A percentile compares a stretch with the other conserved stretches of the same genome.
phyloP scores from a whole-genome alignment of 2,113 vertebrate genomes.

The Xyliphius kryptos region DNA sequence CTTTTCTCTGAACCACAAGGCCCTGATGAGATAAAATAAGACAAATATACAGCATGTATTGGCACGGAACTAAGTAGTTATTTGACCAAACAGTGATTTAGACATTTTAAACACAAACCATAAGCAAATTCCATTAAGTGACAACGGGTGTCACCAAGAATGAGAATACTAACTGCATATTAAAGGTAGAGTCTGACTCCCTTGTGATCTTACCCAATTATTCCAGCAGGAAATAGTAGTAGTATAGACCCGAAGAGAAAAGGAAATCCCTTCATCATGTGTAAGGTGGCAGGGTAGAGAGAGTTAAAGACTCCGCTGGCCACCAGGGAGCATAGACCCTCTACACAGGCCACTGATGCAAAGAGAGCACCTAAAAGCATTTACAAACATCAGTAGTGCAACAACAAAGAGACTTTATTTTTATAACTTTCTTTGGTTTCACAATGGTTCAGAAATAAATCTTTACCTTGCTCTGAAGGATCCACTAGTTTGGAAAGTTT shows the following conservation, averaged over 20 bases:
- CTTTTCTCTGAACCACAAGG: conserved; percentile 56
- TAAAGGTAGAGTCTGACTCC: too few species aligned
- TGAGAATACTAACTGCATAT: too few species aligned
- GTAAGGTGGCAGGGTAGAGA: conserved; percentile 79
- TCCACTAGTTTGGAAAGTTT: conserved; percentile 86
- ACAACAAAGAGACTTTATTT: neutral
- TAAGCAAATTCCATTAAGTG: too few species aligned
- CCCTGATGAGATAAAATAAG: conserved; percentile 59
- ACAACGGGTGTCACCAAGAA: too few species aligned
- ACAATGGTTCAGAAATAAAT: too few species aligned
- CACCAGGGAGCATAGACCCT: conserved; percentile 72
- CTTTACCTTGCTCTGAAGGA: conserved; percentile 82
- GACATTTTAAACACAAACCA: too few species aligned
- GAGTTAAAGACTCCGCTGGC: conserved; percentile 81
- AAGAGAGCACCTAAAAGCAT: conserved; percentile 95
- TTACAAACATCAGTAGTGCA: neutral
- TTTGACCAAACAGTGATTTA: too few species aligned
- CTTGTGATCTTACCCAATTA: conserved; percentile 84
- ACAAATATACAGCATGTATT: too few species aligned
- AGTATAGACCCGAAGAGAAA: conserved; percentile 82
- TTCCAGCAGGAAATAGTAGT: conserved; percentile 75
- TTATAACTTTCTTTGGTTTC: too few species aligned
- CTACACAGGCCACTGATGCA: conserved; percentile 80
- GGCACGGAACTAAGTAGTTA: too few species aligned
- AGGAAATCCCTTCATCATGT: conserved; percentile 87